phyloP scores from a whole-genome alignment of 2,888 invertebrate genomes.

The Apotomis turbidana region DNA sequence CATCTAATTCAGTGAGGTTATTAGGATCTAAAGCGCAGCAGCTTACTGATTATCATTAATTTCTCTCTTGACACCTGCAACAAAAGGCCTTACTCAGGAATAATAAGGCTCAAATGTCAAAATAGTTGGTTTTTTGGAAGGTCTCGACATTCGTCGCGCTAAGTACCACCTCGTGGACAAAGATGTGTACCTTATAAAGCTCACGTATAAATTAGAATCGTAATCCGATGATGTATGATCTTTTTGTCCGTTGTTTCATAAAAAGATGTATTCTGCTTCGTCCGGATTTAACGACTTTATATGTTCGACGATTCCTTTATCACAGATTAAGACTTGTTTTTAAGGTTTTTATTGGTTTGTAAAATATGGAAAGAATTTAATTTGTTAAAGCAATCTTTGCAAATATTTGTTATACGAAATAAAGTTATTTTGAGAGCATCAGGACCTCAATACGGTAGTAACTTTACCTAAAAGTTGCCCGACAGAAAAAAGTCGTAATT shows the following conservation, averaged over 20 bases:
- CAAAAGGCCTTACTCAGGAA: slow-evolving; percentile 74
- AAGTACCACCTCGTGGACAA: slow-evolving; percentile 65
- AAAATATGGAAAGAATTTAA: background rate
- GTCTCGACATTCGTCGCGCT: slow-evolving; percentile 64
- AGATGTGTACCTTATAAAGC: slow-evolving; percentile 66
- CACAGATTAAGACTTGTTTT: slow-evolving; percentile 53
- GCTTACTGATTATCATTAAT: slow-evolving; percentile 58
- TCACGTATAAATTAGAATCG: slow-evolving; percentile 75
- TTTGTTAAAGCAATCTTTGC: background rate
- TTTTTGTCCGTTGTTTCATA: slow-evolving; percentile 59
- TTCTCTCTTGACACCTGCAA: slow-evolving; percentile 55
- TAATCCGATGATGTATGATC: slow-evolving; percentile 78
- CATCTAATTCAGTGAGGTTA: slow-evolving; percentile 63
- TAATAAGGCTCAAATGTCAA: slow-evolving; percentile 79
- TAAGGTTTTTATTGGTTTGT: slow-evolving; percentile 1
- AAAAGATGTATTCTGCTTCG: slow-evolving; percentile 64
- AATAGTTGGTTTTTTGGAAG: slow-evolving; percentile 68
- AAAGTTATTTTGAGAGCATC: too few species aligned
- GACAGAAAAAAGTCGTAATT: background rate
- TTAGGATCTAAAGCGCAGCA: slow-evolving; percentile 54
- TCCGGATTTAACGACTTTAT: slow-evolving; percentile 72
- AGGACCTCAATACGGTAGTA: background rate
- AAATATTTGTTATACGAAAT: background rate
- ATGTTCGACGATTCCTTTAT: slow-evolving; percentile 68
- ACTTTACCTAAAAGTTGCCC: too few species aligned